These are phyloP conservation scores for Noctua fimbriata DNA, from an alignment of 2,888 invertebrate species.

Conservation along the genomic window DNA sequence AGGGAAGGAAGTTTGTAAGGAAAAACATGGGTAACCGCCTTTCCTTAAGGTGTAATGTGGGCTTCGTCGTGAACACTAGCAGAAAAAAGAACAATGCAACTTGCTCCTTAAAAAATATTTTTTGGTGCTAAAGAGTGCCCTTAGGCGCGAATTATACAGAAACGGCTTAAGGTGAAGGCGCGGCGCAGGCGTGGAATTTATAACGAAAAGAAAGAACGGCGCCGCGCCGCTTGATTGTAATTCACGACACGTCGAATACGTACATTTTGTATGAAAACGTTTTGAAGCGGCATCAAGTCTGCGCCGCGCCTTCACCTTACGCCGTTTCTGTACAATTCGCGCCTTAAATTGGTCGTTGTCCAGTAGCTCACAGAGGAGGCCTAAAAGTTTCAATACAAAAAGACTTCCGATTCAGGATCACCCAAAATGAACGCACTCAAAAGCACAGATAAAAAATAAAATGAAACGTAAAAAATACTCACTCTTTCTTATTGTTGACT, in stretches of 20 bases:
- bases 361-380: not conserved
- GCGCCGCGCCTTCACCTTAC: too few relatives aligned
- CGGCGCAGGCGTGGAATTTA: too few relatives aligned
- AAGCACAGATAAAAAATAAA: conserved; percentile 4
- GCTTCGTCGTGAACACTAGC: not conserved
- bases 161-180: too few relatives aligned
- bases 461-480: conserved; percentile 75
- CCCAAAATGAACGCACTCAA: not conserved
- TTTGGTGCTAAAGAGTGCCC: not conserved
- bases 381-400: not conserved
- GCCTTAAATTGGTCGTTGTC: not conserved
- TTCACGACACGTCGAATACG: too few relatives aligned
- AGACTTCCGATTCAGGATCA: not conserved
- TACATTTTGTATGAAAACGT: too few relatives aligned
- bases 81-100: not conserved
- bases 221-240: too few relatives aligned
- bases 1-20: not conserved
- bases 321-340: not conserved
- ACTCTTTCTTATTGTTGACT: conserved; percentile 91
- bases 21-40: not conserved
- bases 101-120: not conserved
- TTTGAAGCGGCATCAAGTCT: too few relatives aligned
- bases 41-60: not conserved
- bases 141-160: too few relatives aligned
- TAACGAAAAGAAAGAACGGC: too few relatives aligned